These are phyloP conservation scores for Leptogaster cylindrica DNA, from an alignment of 2,888 invertebrate species.

Conservation along the genomic window DNA sequence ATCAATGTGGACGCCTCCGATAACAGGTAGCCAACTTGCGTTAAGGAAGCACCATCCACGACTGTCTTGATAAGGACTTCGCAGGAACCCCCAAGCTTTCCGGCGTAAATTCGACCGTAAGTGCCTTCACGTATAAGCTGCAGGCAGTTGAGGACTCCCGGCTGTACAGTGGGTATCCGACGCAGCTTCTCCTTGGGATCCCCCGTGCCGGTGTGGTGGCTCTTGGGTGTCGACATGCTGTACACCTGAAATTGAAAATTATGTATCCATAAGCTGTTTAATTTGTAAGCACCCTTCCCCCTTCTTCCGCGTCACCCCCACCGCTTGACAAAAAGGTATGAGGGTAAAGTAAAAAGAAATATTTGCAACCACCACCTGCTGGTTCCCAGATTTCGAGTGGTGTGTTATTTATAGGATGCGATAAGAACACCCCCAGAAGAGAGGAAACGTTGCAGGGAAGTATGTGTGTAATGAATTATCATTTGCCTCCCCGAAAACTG, in stretches of 20 bases:
- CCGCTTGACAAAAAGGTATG: constrained; percentile 1
- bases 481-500: constrained; percentile 16
- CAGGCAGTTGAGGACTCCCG: constrained; percentile 65
- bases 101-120: constrained; percentile 76
- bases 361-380: constrained; percentile 5
- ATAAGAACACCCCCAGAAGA: not conserved
- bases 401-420: not conserved
- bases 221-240: constrained; percentile 61
- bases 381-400: not conserved
- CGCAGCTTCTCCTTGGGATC: constrained; percentile 67
- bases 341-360: constrained; percentile 3
- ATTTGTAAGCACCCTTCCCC: no score
- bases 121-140: constrained; percentile 72
- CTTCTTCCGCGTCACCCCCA: no score
- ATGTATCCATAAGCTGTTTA: constrained; percentile 16
- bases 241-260: constrained; percentile 54
- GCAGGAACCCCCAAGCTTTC: constrained; percentile 65
- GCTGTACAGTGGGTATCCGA: constrained; percentile 65
- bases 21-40: constrained; percentile 71
- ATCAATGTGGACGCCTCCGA: constrained; percentile 74
- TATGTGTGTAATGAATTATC: constrained; percentile 7
- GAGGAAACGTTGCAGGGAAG: not conserved
- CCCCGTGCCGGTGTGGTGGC: constrained; percentile 54
- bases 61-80: constrained; percentile 78
- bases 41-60: constrained; percentile 71